Base-by-base conservation (phyloP, 2,113 vertebrate species). In the Cyprinus carpio region DNA sequence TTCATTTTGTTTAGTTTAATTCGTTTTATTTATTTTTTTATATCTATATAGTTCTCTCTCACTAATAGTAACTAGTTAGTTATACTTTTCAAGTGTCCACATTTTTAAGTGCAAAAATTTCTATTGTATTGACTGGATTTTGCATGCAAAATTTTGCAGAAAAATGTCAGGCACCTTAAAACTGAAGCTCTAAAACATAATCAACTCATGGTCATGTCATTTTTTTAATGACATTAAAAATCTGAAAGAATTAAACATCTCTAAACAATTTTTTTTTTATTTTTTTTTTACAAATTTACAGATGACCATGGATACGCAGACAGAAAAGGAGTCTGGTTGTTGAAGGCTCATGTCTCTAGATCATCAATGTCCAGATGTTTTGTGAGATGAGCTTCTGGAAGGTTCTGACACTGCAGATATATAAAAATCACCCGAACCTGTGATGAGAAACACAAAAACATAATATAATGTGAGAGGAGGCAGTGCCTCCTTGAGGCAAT, bases 341-440 rank as follows among this genome's bases (percentile, higher is more conserved):
- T 81, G 54, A 40, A 18, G 23, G 13, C 31, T 88, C 37, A 86
- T 84, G 71, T 88, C 88, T 93, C 89, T 29, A 91, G 88, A 67
- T 88, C 86, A 16, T 89, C 93, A 60, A 90, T 86, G 87, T 93
- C 90, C 77, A 92, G 86, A 25, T 89, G 90, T 82, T 87, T 74
- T 85, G 88, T 90, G 54, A 90, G 92, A 86, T 89, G 84, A 29
- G 93, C 88, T 75, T 91, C 89, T 23, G 94, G 92, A 75, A 95
- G 93, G 87, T 91, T 87, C 56, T 88, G 84, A 86, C 91, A 92
- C 90, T 93, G 92, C 86, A 95, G 93, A 88, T 93, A 95, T 77
- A 80, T 84, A 82, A 88, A 92, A 84, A 94, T 84, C 75, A 94
- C 94, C 75, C 94, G 94, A 81, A 93, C 94, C 94, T 95, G 87